Evolutionary conservation across 2,888 invertebrate species (phyloP).

Genomic region (Tridacna gigas): DNA sequence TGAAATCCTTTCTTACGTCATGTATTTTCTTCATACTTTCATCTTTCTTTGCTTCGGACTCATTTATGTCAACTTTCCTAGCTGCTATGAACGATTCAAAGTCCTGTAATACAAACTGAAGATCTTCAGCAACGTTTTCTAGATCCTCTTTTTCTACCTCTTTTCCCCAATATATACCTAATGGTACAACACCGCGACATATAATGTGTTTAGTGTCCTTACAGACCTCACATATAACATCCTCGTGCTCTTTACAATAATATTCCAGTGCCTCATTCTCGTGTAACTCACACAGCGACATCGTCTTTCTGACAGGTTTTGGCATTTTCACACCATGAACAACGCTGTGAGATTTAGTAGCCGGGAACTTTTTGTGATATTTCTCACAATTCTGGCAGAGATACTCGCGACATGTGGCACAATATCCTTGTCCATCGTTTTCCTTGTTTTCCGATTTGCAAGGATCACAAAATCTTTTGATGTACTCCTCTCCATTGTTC

Average conservation of each 20-base stretch:
- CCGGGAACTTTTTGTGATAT: slow-evolving; percentile 56
- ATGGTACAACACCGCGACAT: slow-evolving; percentile 41
- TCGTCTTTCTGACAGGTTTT: slow-evolving; percentile 53
- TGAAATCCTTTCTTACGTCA: slow-evolving; percentile 48
- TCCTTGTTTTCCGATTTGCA: slow-evolving; percentile 50
- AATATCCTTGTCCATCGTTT: slow-evolving; percentile 49
- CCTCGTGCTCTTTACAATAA: slow-evolving; percentile 53
- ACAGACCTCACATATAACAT: slow-evolving; percentile 53
- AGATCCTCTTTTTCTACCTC: slow-evolving; percentile 46
- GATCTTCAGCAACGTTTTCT: slow-evolving; percentile 29
- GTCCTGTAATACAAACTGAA: slow-evolving; percentile 27
- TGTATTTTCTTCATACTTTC: slow-evolving; percentile 32
- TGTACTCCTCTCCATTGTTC: slow-evolving; percentile 28
- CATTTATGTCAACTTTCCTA: slow-evolving; percentile 42
- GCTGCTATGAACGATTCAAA: slow-evolving; percentile 39
- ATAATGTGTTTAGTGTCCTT: slow-evolving; percentile 48
- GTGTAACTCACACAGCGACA: slow-evolving; percentile 50
- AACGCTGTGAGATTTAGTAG: slow-evolving; percentile 48
- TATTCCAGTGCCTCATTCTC: slow-evolving; percentile 48
- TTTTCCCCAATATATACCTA: slow-evolving; percentile 45
- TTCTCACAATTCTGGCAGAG: slow-evolving; percentile 54
- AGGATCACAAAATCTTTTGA: slow-evolving; percentile 50
- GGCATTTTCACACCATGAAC: slow-evolving; percentile 59
- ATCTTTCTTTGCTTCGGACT: slow-evolving; percentile 39
- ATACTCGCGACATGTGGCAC: slow-evolving; percentile 49